Conservation (phyloP, 2,888 invertebrate genomes). For the Cylloceria caligata region DNA sequence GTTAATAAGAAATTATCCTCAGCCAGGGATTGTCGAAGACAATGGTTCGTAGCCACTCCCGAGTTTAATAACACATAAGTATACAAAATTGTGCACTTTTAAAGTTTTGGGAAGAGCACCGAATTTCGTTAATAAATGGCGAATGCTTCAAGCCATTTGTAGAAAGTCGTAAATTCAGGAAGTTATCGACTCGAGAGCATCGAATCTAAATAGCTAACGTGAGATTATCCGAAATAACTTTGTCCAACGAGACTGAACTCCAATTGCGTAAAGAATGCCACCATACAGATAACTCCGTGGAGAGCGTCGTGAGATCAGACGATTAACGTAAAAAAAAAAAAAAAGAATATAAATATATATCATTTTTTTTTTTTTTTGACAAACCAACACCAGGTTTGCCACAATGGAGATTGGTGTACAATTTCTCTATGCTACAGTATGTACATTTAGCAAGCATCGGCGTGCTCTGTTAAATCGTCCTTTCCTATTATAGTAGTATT, state of each 20-base stretch:
- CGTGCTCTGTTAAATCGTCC: conserved; percentile 71
- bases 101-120: conserved; percentile 64
- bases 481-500: conserved; percentile 60
- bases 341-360: conserved; percentile 32
- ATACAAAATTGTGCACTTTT: conserved; percentile 58
- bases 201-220: conserved; percentile 31
- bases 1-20: conserved; percentile 21
- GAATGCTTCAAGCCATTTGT: conserved; percentile 2
- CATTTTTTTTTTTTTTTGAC: conserved; percentile 34
- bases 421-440: conserved; percentile 82
- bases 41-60: background rate
- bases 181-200: conserved; percentile 32
- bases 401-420: conserved; percentile 70
- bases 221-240: conserved; percentile 45
- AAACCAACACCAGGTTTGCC: conserved; percentile 62
- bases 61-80: conserved; percentile 35
- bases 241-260: conserved; percentile 52
- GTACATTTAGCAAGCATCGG: conserved; percentile 81
- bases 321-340: conserved; percentile 54
- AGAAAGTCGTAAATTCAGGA: conserved; percentile 20
- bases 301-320: conserved; percentile 60
- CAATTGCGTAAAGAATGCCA: conserved; percentile 44
- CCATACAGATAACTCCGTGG: conserved; percentile 42
- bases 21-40: conserved; percentile 15
- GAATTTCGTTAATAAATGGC: conserved; percentile 55